Conservation (phyloP, 2,888 invertebrate genomes). For the Eledone cirrhosa region DNA sequence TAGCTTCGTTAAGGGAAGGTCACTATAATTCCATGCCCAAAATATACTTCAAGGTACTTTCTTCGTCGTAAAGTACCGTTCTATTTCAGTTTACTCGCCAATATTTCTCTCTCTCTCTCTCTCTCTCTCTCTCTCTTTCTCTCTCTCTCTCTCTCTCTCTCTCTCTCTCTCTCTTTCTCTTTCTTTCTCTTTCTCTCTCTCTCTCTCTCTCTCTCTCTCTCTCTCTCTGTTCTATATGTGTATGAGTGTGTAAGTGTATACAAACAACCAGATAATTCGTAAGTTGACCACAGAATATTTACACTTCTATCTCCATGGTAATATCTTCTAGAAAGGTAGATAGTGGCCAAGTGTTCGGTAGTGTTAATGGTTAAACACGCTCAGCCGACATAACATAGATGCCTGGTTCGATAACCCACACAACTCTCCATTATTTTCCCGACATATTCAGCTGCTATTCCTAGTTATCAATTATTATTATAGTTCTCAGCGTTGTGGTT, state of each 20-base stretch:
- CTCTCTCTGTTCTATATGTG: not conserved
- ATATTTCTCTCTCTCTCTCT: not conserved
- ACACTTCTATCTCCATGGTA: too few relatives aligned
- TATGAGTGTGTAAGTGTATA: not conserved
- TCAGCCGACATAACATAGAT: not conserved
- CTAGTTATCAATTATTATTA: too few relatives aligned
- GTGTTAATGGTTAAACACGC: not conserved
- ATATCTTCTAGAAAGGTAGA: not conserved
- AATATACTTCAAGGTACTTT: too few relatives aligned
- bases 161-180: not conserved
- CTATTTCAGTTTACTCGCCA: not conserved
- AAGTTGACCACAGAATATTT: too few relatives aligned
- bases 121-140: not conserved
- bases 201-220: not conserved
- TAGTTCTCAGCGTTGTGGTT: too few relatives aligned
- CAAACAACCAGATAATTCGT: too few relatives aligned
- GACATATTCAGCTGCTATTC: too few relatives aligned
- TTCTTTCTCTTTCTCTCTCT: not conserved
- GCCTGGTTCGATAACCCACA: not conserved
- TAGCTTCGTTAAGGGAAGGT: too few relatives aligned
- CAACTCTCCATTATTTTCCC: not conserved
- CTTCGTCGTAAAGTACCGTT: too few relatives aligned
- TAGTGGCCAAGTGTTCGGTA: not conserved
- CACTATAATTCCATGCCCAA: too few relatives aligned
- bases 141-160: not conserved